Evolutionary conservation across 2,113 vertebrate genomes (phyloP), one percentile per base, ranked within the genome.

Genomic region (Hippocampus abdominalis): DNA sequence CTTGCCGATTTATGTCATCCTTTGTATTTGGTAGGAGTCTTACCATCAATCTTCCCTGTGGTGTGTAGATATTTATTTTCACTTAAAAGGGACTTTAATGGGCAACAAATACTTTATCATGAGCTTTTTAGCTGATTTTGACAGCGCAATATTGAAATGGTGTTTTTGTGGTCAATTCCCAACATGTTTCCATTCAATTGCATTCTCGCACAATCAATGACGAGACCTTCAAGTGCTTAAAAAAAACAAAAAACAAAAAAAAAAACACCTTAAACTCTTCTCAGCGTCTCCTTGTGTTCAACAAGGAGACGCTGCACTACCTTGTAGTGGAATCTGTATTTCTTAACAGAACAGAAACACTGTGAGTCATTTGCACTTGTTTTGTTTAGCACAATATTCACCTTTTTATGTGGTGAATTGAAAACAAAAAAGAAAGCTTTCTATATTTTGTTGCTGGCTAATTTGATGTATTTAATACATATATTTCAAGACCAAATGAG

Each of bases 291-390:
- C 29, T 32, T 57, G 54, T 56, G 12, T 57, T 57, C 5, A 57
- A 57, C 54, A 79, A 73, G 75, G 85, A 81, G 76, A 88, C 32
- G 82, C 80, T 88, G 83, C 86, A 87, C 86, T 88, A 87, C 76
- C 53, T 80, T 51, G 68, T 78, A 42, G 23, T 76, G 73, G 81
- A 87, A 87, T 83, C 65, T 77, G 75, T 78, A 84, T 87, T 89
- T 89, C 82, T 64, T 76, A 86, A 84, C 36, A 86, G 78, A 86
- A 84, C 36, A 86, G 76, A 88, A 77, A 91, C 89, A 91, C 88
- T 91, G 89, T 89, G 87, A 89, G 84, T 86, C 77, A 79, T 89
- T 88, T 88, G 84, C 87, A 86, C 87, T 87, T 79, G 36, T 81
- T 87, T 86, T 75, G 46, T 74, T 78, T 77, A 8, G 69, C 48